These are phyloP conservation scores for Halichoerus grypus DNA, from an alignment of 2,113 vertebrate species.

Conservation along the genomic window DNA sequence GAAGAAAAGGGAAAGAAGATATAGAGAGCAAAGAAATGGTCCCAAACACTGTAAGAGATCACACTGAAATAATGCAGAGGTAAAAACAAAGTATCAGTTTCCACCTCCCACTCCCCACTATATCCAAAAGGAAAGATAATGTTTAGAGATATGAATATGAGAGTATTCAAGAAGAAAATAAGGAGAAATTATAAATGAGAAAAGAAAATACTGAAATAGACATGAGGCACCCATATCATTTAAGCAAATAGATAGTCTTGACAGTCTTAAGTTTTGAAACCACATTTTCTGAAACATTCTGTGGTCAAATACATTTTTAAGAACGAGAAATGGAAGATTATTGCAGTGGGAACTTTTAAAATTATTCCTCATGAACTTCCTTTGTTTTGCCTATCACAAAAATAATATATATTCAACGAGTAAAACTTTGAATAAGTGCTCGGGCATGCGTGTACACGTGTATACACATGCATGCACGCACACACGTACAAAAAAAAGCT, in stretches of 20 bases:
- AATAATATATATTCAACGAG: background rate
- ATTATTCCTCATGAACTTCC: background rate
- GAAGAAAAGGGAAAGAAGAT: background rate
- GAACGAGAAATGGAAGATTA: background rate
- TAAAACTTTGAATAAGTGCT: background rate
- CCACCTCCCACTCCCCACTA: background rate
- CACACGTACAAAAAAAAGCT: background rate
- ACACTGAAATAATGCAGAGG: background rate
- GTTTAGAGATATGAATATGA: background rate
- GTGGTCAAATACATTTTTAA: background rate
- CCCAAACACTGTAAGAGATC: background rate
- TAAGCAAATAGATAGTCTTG: background rate
- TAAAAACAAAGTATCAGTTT: background rate
- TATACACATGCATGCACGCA: background rate
- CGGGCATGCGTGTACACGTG: background rate
- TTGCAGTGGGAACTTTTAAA: background rate
- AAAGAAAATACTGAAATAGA: background rate
- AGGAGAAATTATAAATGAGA: background rate
- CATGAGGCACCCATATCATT: background rate
- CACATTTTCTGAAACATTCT: background rate
- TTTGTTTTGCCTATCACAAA: background rate
- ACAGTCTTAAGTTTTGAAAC: background rate
- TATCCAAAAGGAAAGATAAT: background rate
- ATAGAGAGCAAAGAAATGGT: background rate
- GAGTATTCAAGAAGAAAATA: background rate